Conservation (phyloP, 2,797 vertebrate species). For the Clarias fuscus region DNA sequence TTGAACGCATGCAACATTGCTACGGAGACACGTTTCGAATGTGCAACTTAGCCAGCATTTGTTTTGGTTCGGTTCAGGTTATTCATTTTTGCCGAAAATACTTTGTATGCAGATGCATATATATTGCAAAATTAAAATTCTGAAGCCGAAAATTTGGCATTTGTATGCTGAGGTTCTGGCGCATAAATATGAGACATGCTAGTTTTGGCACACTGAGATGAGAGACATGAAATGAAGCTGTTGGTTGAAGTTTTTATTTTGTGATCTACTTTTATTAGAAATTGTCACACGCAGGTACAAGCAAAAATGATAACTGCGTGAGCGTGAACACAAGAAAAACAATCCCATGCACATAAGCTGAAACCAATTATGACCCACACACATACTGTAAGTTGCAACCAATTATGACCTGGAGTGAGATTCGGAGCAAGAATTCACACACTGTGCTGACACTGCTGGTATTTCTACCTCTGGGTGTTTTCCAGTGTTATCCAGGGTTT, state of each 20-base stretch:
- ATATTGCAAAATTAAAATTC: no score
- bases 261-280: not conserved
- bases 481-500: not conserved
- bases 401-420: not conserved
- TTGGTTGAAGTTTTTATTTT: not conserved
- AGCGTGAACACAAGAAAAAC: not conserved
- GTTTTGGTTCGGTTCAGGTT: no score
- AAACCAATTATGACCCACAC: not conserved
- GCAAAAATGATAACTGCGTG: not conserved
- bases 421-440: not conserved
- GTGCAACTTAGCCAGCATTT: no score
- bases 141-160: no score
- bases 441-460: not conserved
- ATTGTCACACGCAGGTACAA: not conserved
- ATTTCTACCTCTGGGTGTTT: constrained; percentile 5
- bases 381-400: not conserved
- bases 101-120: no score
- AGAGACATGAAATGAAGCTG: not conserved
- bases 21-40: no score
- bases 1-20: no score
- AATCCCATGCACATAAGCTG: not conserved
- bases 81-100: no score
- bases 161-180: no score
- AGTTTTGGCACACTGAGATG: not conserved
- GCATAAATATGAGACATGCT: not conserved